These are phyloP conservation scores for Saguinus imperator DNA, from an alignment of 2,113 vertebrate genomes.

Conservation along the genomic window DNA sequence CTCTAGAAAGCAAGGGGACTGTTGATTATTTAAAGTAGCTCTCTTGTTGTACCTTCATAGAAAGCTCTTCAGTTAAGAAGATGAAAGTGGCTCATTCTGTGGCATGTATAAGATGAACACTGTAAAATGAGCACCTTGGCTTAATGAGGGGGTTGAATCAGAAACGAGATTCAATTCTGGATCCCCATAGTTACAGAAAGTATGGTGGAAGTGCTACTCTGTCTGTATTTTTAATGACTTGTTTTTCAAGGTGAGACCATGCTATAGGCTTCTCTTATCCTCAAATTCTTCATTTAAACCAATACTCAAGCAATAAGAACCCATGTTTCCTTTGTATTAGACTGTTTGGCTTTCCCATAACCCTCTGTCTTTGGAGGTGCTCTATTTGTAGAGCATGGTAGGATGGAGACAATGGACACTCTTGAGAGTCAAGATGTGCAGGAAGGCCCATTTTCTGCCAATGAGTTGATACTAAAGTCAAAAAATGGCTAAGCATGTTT, in stretches of 20 bases:
- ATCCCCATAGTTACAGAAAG: background rate
- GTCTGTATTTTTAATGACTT: background rate
- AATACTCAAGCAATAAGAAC: background rate
- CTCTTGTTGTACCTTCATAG: background rate
- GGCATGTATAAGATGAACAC: background rate
- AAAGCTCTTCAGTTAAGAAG: background rate
- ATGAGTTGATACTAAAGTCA: background rate
- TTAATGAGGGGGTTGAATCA: background rate
- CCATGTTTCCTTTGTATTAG: background rate
- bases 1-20: background rate
- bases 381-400: background rate
- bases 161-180: background rate
- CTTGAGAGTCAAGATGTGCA: background rate
- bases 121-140: background rate
- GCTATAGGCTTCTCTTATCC: background rate
- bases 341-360: background rate
- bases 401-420: background rate
- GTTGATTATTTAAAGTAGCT: background rate
- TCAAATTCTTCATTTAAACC: background rate
- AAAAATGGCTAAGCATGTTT: background rate
- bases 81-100: background rate
- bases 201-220: background rate
- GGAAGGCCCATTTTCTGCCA: background rate
- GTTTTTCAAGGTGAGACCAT: background rate
- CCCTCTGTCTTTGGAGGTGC: background rate